Evolutionary conservation across 2,113 vertebrate genomes (phyloP).

Genomic region (Apus apus): DNA sequence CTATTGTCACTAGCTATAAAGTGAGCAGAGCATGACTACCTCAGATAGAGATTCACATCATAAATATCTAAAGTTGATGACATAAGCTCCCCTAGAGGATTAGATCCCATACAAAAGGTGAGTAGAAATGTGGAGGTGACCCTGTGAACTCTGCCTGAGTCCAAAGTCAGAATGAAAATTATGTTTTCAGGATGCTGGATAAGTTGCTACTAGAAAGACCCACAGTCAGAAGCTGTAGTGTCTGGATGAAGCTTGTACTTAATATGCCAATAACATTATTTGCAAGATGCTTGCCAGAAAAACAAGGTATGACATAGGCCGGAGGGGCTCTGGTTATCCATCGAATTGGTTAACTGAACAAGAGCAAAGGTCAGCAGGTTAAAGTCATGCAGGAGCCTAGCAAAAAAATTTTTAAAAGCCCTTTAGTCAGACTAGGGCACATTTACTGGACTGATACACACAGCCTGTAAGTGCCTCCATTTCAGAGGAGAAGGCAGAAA

Average conservation of each 20-base stretch:
- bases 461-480: not conserved
- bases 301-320: not conserved
- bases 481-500: not conserved
- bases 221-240: not conserved
- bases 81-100: not conserved
- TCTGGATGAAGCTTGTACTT: not conserved
- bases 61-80: not conserved
- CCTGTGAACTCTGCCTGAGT: not conserved
- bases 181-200: not conserved
- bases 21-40: not conserved
- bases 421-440: not conserved
- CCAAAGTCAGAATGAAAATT: not conserved
- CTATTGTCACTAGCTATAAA: not conserved
- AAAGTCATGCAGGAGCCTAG: not conserved
- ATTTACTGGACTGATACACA: not conserved
- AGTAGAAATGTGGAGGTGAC: not conserved
- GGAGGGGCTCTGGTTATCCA: not conserved
- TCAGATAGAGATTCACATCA: not conserved
- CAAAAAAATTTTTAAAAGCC: not conserved
- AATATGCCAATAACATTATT: not conserved
- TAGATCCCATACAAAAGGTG: not conserved
- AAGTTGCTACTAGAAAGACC: not conserved
- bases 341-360: not conserved
- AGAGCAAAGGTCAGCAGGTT: not conserved
- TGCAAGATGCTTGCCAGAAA: not conserved